phyloP scores from a whole-genome alignment of 2,888 invertebrate species.

The Leptinotarsa peninsularis region DNA sequence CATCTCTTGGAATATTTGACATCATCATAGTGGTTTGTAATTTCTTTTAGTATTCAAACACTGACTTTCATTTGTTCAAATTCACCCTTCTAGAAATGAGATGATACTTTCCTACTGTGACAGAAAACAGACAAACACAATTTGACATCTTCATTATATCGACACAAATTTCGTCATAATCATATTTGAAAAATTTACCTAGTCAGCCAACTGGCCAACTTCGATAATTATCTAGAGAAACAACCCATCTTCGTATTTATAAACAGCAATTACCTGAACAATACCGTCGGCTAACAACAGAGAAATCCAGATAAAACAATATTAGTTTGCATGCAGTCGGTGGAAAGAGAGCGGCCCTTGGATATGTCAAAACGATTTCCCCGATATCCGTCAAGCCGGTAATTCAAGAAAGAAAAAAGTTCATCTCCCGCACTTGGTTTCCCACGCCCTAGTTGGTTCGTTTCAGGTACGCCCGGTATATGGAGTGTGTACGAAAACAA shows the following conservation, averaged over 20 bases:
- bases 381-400: slow-evolving; percentile 7
- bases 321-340: slow-evolving; percentile 29
- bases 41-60: too few species aligned
- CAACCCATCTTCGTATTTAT: slow-evolving; percentile 10
- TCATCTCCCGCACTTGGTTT: slow-evolving; percentile 25
- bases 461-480: slow-evolving; percentile 36
- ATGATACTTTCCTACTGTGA: neutral
- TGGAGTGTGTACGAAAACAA: slow-evolving; percentile 37
- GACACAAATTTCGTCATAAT: slow-evolving; percentile 7
- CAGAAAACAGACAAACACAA: neutral
- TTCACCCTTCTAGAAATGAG: too few species aligned
- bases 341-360: slow-evolving; percentile 14
- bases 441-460: slow-evolving; percentile 36
- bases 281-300: slow-evolving; percentile 26
- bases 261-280: slow-evolving; percentile 20
- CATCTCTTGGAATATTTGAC: too few species aligned
- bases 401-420: slow-evolving; percentile 20
- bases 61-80: too few species aligned
- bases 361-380: slow-evolving; percentile 22
- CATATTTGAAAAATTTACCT: neutral
- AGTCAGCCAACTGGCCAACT: neutral
- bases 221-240: slow-evolving; percentile 18
- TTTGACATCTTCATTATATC: slow-evolving; percentile 14
- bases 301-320: slow-evolving; percentile 28
- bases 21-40: too few species aligned